phyloP scores from a whole-genome alignment of 2,888 invertebrate species.

The Blastobasis adustella region DNA sequence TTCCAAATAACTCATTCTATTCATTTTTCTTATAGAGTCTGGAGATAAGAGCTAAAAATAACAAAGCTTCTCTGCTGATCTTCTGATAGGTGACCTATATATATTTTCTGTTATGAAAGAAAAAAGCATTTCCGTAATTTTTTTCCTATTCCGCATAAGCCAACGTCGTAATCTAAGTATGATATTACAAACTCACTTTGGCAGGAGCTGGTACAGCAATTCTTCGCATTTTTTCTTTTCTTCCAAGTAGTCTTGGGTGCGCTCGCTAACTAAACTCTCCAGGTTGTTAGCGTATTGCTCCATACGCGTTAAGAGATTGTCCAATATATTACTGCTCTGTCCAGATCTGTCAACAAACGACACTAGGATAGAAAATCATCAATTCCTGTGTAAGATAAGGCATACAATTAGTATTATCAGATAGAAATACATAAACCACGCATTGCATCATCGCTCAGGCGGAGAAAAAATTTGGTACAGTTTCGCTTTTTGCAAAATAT shows the following conservation, averaged over 20 bases:
- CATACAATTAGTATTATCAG: background rate
- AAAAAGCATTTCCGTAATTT: too few species aligned
- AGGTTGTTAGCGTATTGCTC: slow-evolving; percentile 99
- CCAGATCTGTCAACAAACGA: slow-evolving; percentile 78
- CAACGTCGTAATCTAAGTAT: background rate
- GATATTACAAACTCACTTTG: slow-evolving; percentile 79
- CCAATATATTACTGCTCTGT: slow-evolving; percentile 94
- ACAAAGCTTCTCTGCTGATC: too few species aligned
- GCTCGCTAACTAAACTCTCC: slow-evolving; percentile 95
- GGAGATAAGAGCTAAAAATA: too few species aligned
- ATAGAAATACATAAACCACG: background rate
- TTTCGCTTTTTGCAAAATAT: background rate
- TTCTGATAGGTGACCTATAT: too few species aligned
- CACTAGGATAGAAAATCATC: background rate
- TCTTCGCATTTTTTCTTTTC: slow-evolving; percentile 99
- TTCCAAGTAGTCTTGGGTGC: slow-evolving; percentile 97
- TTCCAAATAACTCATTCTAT: too few species aligned
- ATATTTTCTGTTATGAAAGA: too few species aligned
- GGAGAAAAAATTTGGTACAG: background rate
- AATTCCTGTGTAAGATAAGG: too few species aligned
- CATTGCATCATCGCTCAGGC: background rate
- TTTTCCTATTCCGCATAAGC: too few species aligned
- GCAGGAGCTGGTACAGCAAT: slow-evolving; percentile 94
- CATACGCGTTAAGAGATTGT: slow-evolving; percentile 97
- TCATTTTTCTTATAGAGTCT: too few species aligned